Base-by-base conservation (phyloP, 2,888 invertebrate genomes). In the Periphyllus acericola region DNA sequence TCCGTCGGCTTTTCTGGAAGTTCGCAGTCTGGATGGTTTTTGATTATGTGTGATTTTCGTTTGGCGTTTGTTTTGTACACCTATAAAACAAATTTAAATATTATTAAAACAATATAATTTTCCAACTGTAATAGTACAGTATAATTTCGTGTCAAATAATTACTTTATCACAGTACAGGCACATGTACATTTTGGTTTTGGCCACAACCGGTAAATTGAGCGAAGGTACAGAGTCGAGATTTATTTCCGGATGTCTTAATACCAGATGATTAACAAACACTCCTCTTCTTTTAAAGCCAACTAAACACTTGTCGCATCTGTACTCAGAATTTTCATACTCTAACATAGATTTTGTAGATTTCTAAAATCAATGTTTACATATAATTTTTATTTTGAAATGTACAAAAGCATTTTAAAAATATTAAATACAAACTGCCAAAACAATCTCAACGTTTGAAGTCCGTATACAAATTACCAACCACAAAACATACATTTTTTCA, bases 251-350 rank as follows among this genome's bases (percentile, higher is more conserved):
- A 93, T 96, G 95, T 90, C 95, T 92, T 91, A 96, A 96, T 89
- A 95, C 96, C 90, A 97, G 92, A 91, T 97, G 97, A 92, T 97
- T 97, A 5, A 96, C 96, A 75, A 96, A 92, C 95, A 96, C 96
- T 3, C 97, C 97, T 89, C 97, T 94, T 86, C 97, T 93, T 92
- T 97, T 95, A 91, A 96, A 95, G 89, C 95, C 95, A 52, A 95
- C 92, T 91, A 95, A 92, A 91, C 96, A 96, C 81, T 93, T 93
- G 90, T 95, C 94, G 91, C 96, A 96, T 91, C 95, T 96, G 92
- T 95, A 96, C n/a, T 46, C 80, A 3, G 81, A 75, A 46, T 66
- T 74, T 74, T 87, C 81, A 25, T 87, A 87, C 8, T 87, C 87
- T 29, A 81, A 66, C 80, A 87, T 87, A 1, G 34, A 14, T 66